These are phyloP conservation scores for Chlamydotis undulata DNA, from an alignment of 2,113 vertebrate species.

Conservation along the genomic window DNA sequence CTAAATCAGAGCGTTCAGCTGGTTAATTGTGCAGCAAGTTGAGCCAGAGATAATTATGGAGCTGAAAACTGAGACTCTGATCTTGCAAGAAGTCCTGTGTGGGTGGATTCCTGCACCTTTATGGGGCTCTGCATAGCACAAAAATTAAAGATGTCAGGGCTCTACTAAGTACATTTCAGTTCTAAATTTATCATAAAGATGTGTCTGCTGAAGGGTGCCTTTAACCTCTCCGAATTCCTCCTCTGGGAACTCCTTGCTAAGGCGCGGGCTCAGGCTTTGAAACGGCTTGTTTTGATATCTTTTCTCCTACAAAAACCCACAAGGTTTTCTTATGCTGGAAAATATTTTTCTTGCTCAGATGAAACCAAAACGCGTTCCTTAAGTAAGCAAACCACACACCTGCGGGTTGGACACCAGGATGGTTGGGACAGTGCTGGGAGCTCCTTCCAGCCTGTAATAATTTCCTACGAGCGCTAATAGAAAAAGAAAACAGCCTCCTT, in stretches of 20 bases:
- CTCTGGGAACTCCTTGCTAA: background rate
- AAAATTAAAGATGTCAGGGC: background rate
- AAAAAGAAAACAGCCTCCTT: background rate
- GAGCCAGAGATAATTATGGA: background rate
- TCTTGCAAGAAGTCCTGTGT: background rate
- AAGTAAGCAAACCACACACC: background rate
- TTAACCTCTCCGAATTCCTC: background rate
- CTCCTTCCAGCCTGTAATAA: background rate
- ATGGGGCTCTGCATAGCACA: background rate
- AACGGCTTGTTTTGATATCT: background rate
- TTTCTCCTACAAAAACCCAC: background rate
- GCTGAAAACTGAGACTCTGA: background rate
- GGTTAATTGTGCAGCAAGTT: background rate
- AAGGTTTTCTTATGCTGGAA: background rate
- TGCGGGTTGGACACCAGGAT: background rate
- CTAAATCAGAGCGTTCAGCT: background rate
- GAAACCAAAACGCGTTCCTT: background rate
- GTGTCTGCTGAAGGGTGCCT: background rate
- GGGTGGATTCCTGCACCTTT: background rate
- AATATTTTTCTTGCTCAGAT: background rate
- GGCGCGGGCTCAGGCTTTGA: background rate
- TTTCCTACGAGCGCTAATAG: background rate
- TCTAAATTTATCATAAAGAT: slow-evolving; percentile 30
- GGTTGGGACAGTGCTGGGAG: background rate
- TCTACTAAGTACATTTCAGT: background rate